These are phyloP conservation scores for Paratrypauchen microcephalus DNA, from an alignment of 2,797 vertebrate species.

Conservation along the genomic window DNA sequence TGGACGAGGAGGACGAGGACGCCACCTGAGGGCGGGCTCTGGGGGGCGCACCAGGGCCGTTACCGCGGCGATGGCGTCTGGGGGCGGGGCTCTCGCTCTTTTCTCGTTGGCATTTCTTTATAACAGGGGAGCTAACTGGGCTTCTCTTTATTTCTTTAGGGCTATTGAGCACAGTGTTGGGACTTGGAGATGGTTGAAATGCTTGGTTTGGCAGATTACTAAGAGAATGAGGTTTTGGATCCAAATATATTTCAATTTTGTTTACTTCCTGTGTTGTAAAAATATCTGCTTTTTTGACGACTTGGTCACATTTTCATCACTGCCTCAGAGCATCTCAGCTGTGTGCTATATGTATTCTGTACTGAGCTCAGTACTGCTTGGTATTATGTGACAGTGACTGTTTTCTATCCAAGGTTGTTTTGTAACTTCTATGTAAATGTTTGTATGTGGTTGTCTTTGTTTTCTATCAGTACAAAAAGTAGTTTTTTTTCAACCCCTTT, in stretches of 20 bases:
- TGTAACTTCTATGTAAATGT: slow-evolving; percentile 45
- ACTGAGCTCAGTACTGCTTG: slow-evolving; percentile 36
- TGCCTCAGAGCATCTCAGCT: slow-evolving; percentile 42
- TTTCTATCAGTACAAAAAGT: slow-evolving; percentile 7
- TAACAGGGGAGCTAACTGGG: slow-evolving; percentile 44
- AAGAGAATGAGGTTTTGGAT: slow-evolving; percentile 42
- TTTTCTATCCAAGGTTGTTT: slow-evolving; percentile 39
- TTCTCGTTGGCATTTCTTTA: slow-evolving; percentile 72
- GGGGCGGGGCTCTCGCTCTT: slow-evolving; percentile 68
- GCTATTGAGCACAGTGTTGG: slow-evolving; percentile 45
- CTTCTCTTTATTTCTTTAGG: slow-evolving; percentile 73
- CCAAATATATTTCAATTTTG: slow-evolving; percentile 32
- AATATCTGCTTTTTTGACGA: slow-evolving; percentile 41
- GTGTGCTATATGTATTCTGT: slow-evolving; percentile 39
- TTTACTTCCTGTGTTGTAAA: slow-evolving; percentile 58
- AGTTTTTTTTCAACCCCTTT: neutral
- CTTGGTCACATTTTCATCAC: slow-evolving; percentile 27
- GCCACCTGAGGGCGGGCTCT: slow-evolving; percentile 83
- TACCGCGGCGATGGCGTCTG: slow-evolving; percentile 17
- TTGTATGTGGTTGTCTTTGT: slow-evolving; percentile 38
- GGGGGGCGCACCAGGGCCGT: slow-evolving; percentile 10
- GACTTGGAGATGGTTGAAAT: slow-evolving; percentile 15
- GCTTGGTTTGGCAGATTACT: slow-evolving; percentile 30
- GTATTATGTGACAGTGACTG: slow-evolving; percentile 57
- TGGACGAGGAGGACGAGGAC: slow-evolving; percentile 88